Base-by-base conservation (phyloP, 1,140 invertebrate genomes). In the Ceratosolen solmsi region DNA sequence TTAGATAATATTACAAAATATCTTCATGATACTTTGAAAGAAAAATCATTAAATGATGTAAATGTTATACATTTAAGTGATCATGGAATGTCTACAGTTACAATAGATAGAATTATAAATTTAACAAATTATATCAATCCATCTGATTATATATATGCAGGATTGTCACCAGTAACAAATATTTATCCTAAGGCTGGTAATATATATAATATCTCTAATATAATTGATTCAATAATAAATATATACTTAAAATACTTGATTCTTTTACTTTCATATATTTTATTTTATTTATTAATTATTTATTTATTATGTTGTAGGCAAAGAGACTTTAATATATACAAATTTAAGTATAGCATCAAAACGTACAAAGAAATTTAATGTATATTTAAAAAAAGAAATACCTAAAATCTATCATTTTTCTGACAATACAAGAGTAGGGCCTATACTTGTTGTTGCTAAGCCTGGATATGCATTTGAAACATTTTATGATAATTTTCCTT, bases 11-110 rank as follows among this genome's bases (percentile, higher is more conserved):
- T 93, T 33, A 93, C 94, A 1, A 88, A 90, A 68, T 93, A 94
- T 86, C 87, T 95, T 63, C 89, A 95, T 85, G 83, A 93, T 25
- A 89, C 93, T 84, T 84, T 95, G 41, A 86, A 89, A 49, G 75
- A 88, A 1, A 85, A 92, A 78, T 87, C 90, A 15, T 87, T 96
- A 54, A 87, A 87, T 54, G 90, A 94, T 86, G 90, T 95, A 0
- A 96, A 96, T 88, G 89, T 96, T 1, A 92, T 96, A 80, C 91
- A 96, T 65, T 88, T 95, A 3, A 95, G 95, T 87, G 96, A 96
- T 89, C 96, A 96, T 90, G 96, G 96, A 22, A 95, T 96, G 94
- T 85, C 92, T 1, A 87, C 89, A 38, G 92, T 94, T 2, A 91
- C 88, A 8, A 84, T 88, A 65, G 88, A 92, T 49, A 87, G 91